phyloP scores from a whole-genome alignment of 2,797 vertebrate genomes.

The Sphenodon punctatus region DNA sequence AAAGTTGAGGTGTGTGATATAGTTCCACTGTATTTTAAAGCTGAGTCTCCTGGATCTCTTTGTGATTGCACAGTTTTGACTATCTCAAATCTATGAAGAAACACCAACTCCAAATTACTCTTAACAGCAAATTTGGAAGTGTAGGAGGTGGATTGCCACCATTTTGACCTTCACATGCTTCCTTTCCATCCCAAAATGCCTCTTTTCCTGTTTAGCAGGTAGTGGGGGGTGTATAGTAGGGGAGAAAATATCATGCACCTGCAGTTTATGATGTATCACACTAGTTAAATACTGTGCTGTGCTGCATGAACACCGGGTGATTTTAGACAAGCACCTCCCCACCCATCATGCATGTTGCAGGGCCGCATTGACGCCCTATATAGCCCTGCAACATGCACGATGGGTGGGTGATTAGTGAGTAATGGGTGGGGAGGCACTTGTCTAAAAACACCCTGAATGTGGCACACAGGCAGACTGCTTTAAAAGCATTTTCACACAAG shows the following conservation, averaged over 20 bases:
- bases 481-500: too few relatives aligned
- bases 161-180: not conserved
- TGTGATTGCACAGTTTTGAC: too few relatives aligned
- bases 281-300: rapidly evolving
- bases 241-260: not conserved
- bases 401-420: too few relatives aligned
- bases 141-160: not conserved
- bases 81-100: too few relatives aligned
- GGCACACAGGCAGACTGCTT: not conserved
- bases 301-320: not conserved
- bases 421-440: too few relatives aligned
- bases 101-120: not conserved
- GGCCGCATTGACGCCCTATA: too few relatives aligned
- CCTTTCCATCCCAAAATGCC: not conserved
- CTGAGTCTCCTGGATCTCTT: too few relatives aligned
- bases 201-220: not conserved
- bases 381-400: too few relatives aligned
- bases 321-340: too few relatives aligned
- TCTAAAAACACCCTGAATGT: too few relatives aligned
- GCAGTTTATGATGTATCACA: not conserved
- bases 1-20: not conserved
- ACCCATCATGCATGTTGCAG: too few relatives aligned
- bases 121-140: not conserved
- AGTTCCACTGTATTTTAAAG: not conserved
- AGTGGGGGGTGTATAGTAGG: not conserved